Evolutionary conservation across 2,113 vertebrate genomes (phyloP).

Genomic region (Ptilorrhoa leucosticta): DNA sequence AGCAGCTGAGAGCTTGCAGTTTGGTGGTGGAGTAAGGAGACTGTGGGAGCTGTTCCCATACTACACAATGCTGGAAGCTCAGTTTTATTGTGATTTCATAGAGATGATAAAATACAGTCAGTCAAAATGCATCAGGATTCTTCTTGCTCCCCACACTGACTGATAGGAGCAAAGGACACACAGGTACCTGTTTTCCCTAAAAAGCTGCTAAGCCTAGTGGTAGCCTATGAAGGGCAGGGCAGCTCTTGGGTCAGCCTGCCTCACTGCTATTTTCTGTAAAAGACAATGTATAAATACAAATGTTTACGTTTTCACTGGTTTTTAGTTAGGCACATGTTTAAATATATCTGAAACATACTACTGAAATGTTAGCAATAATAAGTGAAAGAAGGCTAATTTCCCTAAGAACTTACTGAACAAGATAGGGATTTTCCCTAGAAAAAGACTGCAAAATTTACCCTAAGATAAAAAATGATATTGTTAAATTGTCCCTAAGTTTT

Average conservation of each 20-base stretch:
- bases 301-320: neutral
- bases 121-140: neutral
- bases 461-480: neutral
- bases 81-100: neutral
- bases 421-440: neutral
- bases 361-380: neutral
- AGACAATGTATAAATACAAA: neutral
- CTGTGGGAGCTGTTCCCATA: neutral
- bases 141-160: neutral
- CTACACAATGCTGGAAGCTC: neutral
- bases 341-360: neutral
- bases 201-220: neutral
- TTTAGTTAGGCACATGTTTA: neutral
- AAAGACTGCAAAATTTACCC: neutral
- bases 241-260: neutral
- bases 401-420: neutral
- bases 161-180: neutral
- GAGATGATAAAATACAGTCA: neutral
- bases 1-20: neutral
- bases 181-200: neutral
- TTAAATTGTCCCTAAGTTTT: neutral
- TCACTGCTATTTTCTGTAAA: neutral
- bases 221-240: neutral
- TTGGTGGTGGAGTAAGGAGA: neutral
- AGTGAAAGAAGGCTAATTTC: neutral